phyloP scores from a whole-genome alignment of 2,113 vertebrate genomes.

The Girardinichthys multiradiatus region DNA sequence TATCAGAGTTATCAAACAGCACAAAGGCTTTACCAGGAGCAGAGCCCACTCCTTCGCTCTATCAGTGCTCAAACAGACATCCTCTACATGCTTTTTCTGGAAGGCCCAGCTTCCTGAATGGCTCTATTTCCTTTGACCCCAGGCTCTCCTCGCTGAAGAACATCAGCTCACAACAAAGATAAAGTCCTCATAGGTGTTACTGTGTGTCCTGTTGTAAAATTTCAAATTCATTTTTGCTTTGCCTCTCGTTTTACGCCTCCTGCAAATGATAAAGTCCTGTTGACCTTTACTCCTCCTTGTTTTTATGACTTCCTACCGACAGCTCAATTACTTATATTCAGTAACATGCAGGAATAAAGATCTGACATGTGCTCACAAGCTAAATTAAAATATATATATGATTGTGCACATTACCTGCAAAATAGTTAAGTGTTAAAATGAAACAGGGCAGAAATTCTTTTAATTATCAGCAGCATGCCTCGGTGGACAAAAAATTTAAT shows the following conservation, averaged over 20 bases:
- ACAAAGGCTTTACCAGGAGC: conserved; percentile 22
- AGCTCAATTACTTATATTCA: conserved; percentile 36
- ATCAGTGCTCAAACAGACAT: conserved; percentile 49
- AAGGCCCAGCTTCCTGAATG: conserved; percentile 58
- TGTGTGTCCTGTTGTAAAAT: conserved; percentile 13
- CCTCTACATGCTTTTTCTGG: conserved; percentile 61
- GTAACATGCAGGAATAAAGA: neutral
- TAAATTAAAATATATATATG: neutral
- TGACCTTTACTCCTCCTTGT: conserved; percentile 42
- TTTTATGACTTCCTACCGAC: conserved; percentile 58
- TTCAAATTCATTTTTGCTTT: conserved; percentile 3
- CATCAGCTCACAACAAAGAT: neutral
- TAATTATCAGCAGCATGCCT: neutral
- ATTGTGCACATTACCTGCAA: neutral
- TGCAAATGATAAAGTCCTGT: conserved; percentile 3
- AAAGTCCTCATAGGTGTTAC: neutral
- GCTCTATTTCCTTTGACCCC: conserved; percentile 23
- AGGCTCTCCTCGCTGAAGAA: neutral
- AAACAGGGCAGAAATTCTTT: neutral
- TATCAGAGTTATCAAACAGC: conserved; percentile 8
- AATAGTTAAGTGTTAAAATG: neutral
- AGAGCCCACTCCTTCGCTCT: conserved; percentile 18
- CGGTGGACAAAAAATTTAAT: neutral
- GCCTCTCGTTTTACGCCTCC: neutral
- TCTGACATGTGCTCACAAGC: conserved; percentile 5